Percentiles rank a stretch among this genome's conserved stretches.
Conservation (phyloP, 2,888 invertebrate species). For the Prosapia bicincta region DNA sequence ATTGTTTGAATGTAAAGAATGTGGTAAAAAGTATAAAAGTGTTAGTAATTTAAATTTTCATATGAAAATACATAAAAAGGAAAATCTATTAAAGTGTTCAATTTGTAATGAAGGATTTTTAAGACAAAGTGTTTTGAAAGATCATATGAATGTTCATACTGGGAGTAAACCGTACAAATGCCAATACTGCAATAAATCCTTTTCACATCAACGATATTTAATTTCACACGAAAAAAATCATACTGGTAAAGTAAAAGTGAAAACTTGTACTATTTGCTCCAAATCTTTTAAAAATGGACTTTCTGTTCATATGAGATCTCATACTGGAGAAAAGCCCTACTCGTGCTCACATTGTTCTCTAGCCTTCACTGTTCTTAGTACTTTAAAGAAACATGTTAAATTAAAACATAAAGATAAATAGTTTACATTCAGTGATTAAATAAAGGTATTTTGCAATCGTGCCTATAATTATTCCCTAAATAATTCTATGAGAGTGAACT, state of each 20-base stretch:
- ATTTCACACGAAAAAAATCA: slow-evolving; percentile 35
- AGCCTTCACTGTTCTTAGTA: slow-evolving; percentile 28
- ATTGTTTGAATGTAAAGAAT: slow-evolving; percentile 45
- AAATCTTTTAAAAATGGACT: slow-evolving; percentile 39
- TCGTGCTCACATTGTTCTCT: slow-evolving; percentile 37
- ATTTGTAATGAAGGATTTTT: slow-evolving; percentile 48
- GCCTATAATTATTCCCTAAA: too few relatives aligned
- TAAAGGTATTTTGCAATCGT: too few relatives aligned
- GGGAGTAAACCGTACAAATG: slow-evolving; percentile 42
- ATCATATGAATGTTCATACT: slow-evolving; percentile 42
- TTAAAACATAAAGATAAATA: slow-evolving; percentile 24
- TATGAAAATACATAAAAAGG: slow-evolving; percentile 44
- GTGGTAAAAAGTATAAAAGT: slow-evolving; percentile 46
- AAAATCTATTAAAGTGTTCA: slow-evolving; percentile 42
- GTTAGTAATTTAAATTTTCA: slow-evolving; percentile 48
- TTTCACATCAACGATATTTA: slow-evolving; percentile 34
- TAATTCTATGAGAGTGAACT: too few relatives aligned
- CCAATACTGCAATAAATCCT: slow-evolving; percentile 39
- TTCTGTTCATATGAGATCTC: slow-evolving; percentile 41
- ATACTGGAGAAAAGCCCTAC: slow-evolving; percentile 38
- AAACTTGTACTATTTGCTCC: slow-evolving; percentile 39
- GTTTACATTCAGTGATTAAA: too few relatives aligned
- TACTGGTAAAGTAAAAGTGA: slow-evolving; percentile 24
- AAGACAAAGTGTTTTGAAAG: slow-evolving; percentile 46
- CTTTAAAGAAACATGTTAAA: slow-evolving; percentile 29